Evolutionary conservation across 2,888 invertebrate species (phyloP).

Genomic region (Graphium colonna): DNA sequence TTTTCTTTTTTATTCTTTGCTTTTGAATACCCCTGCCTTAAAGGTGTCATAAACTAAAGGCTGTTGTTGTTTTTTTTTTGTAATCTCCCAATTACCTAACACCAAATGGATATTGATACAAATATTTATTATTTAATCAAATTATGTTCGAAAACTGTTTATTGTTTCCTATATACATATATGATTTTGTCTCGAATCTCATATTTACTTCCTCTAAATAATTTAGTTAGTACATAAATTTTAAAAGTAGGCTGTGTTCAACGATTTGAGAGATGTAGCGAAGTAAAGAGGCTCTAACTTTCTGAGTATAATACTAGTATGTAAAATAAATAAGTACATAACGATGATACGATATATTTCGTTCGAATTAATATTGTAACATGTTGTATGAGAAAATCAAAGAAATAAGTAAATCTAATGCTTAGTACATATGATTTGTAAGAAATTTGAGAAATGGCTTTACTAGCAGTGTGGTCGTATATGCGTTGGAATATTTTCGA

Average conservation of each 20-base stretch:
- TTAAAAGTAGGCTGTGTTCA: slow-evolving; percentile 21
- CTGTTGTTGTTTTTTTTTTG: background rate
- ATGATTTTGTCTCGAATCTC: slow-evolving; percentile 4
- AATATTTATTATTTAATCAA: slow-evolving; percentile 3
- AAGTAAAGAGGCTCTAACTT: slow-evolving; percentile 1
- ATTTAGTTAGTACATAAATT: slow-evolving; percentile 3
- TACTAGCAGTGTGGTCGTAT: background rate
- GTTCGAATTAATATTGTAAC: slow-evolving; percentile 7
- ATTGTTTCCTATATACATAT: no score
- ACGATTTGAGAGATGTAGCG: background rate
- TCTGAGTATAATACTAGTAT: background rate
- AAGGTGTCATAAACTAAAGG: background rate
- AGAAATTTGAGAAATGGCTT: no score
- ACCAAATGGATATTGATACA: slow-evolving; percentile 12
- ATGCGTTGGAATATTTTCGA: slow-evolving; percentile 5
- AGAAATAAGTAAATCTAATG: background rate
- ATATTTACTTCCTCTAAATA: background rate
- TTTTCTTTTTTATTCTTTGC: no score
- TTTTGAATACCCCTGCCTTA: no score
- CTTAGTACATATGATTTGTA: background rate
- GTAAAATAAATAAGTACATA: background rate
- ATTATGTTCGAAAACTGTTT: no score
- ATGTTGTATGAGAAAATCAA: background rate
- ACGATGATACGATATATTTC: background rate
- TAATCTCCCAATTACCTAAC: background rate